phyloP scores from a whole-genome alignment of 2,113 vertebrate genomes.

The Malurus melanocephalus region DNA sequence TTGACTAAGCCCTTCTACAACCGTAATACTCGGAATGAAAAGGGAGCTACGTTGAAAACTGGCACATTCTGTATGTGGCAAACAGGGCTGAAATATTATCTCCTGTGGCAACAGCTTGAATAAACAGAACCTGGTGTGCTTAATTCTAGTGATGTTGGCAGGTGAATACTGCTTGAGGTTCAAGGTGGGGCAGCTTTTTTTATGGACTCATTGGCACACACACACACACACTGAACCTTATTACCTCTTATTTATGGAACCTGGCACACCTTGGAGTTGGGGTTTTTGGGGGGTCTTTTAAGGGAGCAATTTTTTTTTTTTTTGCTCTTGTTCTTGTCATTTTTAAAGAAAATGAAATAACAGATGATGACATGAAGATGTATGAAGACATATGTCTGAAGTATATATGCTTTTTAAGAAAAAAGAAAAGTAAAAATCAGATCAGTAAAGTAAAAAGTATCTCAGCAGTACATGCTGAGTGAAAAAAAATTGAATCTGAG shows the following conservation, averaged over 20 bases:
- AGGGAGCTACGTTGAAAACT: background rate
- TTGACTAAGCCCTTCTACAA: background rate
- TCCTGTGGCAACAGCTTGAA: slow-evolving; percentile 1
- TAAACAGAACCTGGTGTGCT: background rate
- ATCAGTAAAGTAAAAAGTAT: background rate
- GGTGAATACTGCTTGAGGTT: slow-evolving; percentile 14
- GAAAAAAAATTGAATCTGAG: background rate
- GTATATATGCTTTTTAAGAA: background rate
- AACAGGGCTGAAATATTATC: background rate
- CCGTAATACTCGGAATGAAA: background rate
- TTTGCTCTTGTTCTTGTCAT: background rate
- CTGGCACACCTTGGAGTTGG: background rate
- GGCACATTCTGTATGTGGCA: background rate
- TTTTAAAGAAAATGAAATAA: background rate
- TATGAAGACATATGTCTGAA: background rate
- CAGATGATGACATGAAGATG: background rate
- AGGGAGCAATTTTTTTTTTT: background rate
- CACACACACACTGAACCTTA: background rate
- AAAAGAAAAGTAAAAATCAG: background rate
- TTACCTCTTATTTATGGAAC: slow-evolving; percentile 6
- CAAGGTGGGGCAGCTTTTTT: slow-evolving; percentile 11
- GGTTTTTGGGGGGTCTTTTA: background rate
- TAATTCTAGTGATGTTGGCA: background rate
- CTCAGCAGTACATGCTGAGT: background rate
- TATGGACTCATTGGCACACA: background rate